Conservation (phyloP, 2,888 invertebrate genomes). For the Drosophila hamatofila region DNA sequence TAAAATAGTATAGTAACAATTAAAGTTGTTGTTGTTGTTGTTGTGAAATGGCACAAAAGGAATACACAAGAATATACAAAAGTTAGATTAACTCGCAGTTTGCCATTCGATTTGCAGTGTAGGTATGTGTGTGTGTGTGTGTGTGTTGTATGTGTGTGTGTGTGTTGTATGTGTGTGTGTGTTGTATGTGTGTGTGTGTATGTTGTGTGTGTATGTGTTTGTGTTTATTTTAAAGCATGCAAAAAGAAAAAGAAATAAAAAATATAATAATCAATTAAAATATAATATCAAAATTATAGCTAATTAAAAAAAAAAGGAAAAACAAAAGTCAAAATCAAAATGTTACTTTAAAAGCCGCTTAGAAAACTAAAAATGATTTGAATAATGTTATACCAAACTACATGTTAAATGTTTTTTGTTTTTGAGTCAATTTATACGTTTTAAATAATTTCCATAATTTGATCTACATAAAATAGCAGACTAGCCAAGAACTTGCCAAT, state of each 20-base stretch:
- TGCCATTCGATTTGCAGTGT: slow-evolving; percentile 41
- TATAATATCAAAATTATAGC: slow-evolving; percentile 39
- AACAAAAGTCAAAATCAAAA: slow-evolving; percentile 27
- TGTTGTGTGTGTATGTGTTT: slow-evolving; percentile 26
- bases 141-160: too few species aligned
- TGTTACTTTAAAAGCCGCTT: slow-evolving; percentile 13
- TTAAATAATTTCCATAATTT: slow-evolving; percentile 32
- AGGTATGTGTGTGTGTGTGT: slow-evolving; percentile 12
- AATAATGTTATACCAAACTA: slow-evolving; percentile 31
- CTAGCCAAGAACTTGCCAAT: slow-evolving; percentile 77
- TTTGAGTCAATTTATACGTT: not conserved
- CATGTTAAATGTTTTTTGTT: slow-evolving; percentile 16
- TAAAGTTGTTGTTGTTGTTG: slow-evolving; percentile 50
- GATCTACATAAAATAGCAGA: slow-evolving; percentile 28
- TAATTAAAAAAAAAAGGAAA: slow-evolving; percentile 25
- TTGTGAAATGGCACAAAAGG: slow-evolving; percentile 55
- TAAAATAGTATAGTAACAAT: slow-evolving; percentile 56
- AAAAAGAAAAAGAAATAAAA: slow-evolving; percentile 65
- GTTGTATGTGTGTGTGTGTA: slow-evolving; percentile 10
- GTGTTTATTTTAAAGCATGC: slow-evolving; percentile 63
- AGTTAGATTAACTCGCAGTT: slow-evolving; percentile 64
- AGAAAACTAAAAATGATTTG: slow-evolving; percentile 49
- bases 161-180: slow-evolving; percentile 34
- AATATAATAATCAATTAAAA: slow-evolving; percentile 49
- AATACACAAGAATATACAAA: slow-evolving; percentile 68